Evolutionary conservation across 2,113 vertebrate genomes (phyloP).

Genomic region (Chamaetylas fuelleborni): DNA sequence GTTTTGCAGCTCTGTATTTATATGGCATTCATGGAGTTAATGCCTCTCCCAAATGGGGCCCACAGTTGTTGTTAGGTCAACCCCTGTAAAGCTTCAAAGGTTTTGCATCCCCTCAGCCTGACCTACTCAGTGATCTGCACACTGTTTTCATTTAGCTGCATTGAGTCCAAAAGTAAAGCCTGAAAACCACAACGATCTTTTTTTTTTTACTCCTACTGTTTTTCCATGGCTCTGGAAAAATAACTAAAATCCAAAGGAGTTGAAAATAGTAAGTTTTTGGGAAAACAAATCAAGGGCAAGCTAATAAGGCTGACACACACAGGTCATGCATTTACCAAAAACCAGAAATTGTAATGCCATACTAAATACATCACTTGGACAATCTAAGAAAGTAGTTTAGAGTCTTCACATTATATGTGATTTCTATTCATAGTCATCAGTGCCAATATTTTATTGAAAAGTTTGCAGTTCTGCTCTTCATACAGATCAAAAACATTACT

Average conservation of each 20-base stretch:
- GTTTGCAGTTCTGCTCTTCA: neutral
- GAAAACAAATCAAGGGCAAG: constrained; percentile 13
- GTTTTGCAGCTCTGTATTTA: constrained; percentile 32
- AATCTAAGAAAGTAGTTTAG: neutral
- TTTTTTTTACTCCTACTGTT: constrained; percentile 30
- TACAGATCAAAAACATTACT: neutral
- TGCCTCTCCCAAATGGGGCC: constrained; percentile 75
- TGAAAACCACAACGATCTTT: constrained; percentile 68
- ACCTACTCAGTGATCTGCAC: constrained; percentile 75
- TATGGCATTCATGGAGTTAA: constrained; percentile 73
- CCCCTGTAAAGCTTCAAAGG: constrained; percentile 90
- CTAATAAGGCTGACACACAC: neutral
- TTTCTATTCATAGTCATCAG: neutral
- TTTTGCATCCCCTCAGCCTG: constrained; percentile 74
- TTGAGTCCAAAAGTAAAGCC: constrained; percentile 72
- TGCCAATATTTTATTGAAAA: neutral
- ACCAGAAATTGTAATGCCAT: neutral
- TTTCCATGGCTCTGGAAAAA: constrained; percentile 69
- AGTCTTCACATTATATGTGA: neutral
- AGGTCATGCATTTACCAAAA: neutral
- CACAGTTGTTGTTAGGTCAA: constrained; percentile 84
- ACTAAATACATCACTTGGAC: neutral
- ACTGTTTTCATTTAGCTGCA: constrained; percentile 77
- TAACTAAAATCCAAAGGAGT: constrained; percentile 39
- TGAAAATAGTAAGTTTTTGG: constrained; percentile 22